These are phyloP conservation scores for Synodontis membranacea DNA, from an alignment of 2,113 vertebrate genomes.

Conservation along the genomic window DNA sequence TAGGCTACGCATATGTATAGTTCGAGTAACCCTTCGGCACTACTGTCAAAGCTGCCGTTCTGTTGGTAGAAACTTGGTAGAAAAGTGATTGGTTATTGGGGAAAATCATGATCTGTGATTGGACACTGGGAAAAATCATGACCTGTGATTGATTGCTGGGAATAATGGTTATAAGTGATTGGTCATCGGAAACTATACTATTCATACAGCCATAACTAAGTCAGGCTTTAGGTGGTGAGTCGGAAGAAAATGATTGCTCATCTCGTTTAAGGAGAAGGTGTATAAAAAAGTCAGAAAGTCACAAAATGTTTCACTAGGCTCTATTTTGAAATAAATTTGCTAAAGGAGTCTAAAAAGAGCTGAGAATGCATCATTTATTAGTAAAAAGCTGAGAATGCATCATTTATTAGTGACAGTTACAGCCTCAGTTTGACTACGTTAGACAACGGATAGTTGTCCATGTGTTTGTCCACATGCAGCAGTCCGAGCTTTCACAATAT, in stretches of 20 bases:
- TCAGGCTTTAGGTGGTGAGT: neutral
- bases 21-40: neutral
- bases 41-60: neutral
- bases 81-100: neutral
- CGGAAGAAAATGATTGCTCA: neutral
- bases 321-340: neutral
- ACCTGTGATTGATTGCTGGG: neutral
- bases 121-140: neutral
- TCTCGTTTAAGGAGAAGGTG: neutral
- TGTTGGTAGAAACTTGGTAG: neutral
- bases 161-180: neutral
- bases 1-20: neutral
- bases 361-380: neutral
- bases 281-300: neutral
- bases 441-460: neutral
- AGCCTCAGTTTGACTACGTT: neutral
- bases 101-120: neutral
- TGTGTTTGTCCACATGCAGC: neutral
- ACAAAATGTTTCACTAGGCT: neutral
- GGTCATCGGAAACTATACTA: neutral
- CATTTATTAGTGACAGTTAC: neutral
- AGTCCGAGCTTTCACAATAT: constrained; percentile 10
- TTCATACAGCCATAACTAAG: neutral
- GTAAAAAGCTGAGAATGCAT: neutral
- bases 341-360: neutral